A percentile compares a stretch with the other conserved stretches of the same genome.
phyloP scores from a whole-genome alignment of 2,113 vertebrate species.

The Thunnus maccoyii region DNA sequence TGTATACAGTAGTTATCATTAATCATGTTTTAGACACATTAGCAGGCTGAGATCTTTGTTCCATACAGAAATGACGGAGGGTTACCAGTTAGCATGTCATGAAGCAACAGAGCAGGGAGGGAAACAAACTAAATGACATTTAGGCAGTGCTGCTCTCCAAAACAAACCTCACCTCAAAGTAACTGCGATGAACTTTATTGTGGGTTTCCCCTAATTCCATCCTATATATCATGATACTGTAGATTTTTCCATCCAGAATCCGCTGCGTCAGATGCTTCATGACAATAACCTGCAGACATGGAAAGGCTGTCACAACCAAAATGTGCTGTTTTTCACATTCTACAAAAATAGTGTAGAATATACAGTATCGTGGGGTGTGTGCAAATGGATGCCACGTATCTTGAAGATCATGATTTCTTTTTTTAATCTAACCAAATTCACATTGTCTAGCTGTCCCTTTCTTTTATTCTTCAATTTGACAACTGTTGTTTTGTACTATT shows the following conservation, averaged over 20 bases:
- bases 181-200: background rate
- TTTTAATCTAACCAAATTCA: background rate
- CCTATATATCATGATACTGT: background rate
- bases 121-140: constrained; percentile 29
- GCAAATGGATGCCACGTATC: background rate
- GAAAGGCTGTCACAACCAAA: background rate
- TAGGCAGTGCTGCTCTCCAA: background rate
- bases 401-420: background rate
- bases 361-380: background rate
- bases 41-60: background rate
- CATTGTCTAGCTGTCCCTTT: background rate
- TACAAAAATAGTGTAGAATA: background rate
- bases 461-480: background rate
- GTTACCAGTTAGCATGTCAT: constrained; percentile 6
- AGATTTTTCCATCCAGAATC: background rate
- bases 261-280: background rate
- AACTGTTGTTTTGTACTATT: background rate
- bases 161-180: background rate
- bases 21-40: constrained; percentile 31
- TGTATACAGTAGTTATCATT: constrained; percentile 12
- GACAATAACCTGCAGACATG: background rate
- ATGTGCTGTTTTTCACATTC: no score
- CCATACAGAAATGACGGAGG: constrained; percentile 3
- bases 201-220: background rate
- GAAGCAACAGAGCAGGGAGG: constrained; percentile 14